Evolutionary conservation across 2,888 invertebrate genomes (phyloP).

Genomic region (Monochamus alternatus): DNA sequence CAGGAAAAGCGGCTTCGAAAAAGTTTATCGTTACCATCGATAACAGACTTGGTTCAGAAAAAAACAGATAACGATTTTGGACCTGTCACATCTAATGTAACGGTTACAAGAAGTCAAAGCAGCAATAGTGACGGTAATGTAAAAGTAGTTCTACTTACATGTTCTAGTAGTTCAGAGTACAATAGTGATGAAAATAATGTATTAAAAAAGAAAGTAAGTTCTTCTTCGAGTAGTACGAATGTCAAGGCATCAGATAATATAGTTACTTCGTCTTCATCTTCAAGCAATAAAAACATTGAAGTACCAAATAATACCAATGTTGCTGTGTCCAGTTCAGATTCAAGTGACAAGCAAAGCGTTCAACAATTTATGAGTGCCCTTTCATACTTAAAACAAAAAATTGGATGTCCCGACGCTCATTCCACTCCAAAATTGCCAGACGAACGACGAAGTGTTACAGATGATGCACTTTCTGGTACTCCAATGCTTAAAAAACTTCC

Average conservation of each 20-base stretch:
- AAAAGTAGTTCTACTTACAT: slow-evolving; percentile 42
- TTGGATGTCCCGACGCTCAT: slow-evolving; percentile 73
- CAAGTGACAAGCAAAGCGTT: slow-evolving; percentile 43
- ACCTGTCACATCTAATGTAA: neutral
- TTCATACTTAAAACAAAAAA: slow-evolving; percentile 58
- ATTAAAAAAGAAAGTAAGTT: slow-evolving; percentile 32
- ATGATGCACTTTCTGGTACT: slow-evolving; percentile 28
- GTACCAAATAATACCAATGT: slow-evolving; percentile 23
- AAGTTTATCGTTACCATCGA: slow-evolving; percentile 65
- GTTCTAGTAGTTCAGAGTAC: slow-evolving; percentile 45
- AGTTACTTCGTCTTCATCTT: slow-evolving; percentile 10
- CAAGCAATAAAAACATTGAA: slow-evolving; percentile 26
- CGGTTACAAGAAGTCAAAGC: neutral
- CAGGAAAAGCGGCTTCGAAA: slow-evolving; percentile 63
- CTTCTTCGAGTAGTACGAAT: slow-evolving; percentile 26
- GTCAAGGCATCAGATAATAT: slow-evolving; percentile 19
- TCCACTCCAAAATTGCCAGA: slow-evolving; percentile 70
- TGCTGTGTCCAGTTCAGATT: slow-evolving; percentile 40
- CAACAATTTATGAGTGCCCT: slow-evolving; percentile 49
- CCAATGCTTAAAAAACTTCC: slow-evolving; percentile 36
- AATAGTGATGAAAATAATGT: slow-evolving; percentile 28
- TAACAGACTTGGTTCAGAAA: slow-evolving; percentile 38
- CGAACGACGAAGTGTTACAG: slow-evolving; percentile 11
- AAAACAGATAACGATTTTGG: slow-evolving; percentile 19
- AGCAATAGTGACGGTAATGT: slow-evolving; percentile 36